A percentile compares a stretch with the other conserved stretches of the same genome.
Conservation (phyloP, 2,888 invertebrate genomes). For the Thera obeliscata region DNA sequence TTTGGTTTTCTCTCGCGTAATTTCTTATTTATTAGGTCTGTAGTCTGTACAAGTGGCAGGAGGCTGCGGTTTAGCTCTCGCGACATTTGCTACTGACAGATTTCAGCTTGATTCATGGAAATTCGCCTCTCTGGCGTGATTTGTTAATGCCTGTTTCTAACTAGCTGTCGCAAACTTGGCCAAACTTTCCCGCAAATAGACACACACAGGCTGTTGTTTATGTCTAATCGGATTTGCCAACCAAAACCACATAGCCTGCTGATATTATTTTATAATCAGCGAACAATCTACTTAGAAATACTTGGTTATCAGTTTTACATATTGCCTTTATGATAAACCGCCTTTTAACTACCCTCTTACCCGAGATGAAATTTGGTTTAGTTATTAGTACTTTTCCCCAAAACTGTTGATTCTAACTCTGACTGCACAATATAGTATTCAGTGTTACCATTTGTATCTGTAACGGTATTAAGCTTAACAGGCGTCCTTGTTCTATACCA, state of each 20-base stretch:
- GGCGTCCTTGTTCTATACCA: constrained; percentile 27
- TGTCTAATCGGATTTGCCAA: constrained; percentile 5
- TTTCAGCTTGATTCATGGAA: constrained; percentile 29
- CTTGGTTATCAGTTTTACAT: not conserved
- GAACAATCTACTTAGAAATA: not conserved
- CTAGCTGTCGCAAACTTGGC: constrained; percentile 23
- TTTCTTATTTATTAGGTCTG: not conserved
- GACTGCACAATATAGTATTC: not conserved
- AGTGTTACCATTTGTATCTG: constrained; percentile 11
- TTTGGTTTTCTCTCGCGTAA: not conserved
- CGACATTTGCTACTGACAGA: constrained; percentile 32
- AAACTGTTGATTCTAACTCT: not conserved
- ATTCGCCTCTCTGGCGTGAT: constrained; percentile 23
- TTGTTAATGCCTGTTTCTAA: constrained; percentile 16
- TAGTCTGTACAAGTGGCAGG: not conserved
- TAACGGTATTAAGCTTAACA: constrained; percentile 21
- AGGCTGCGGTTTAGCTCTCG: constrained; percentile 4
- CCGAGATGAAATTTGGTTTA: too few species aligned
- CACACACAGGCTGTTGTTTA: not conserved
- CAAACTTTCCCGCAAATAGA: constrained; percentile 12
- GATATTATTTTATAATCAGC: not conserved
- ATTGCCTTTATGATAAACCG: not conserved
- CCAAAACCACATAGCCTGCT: not conserved
- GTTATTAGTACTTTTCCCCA: not conserved
- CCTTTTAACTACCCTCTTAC: not conserved